These are phyloP conservation scores for Tenthredo scrophulariae DNA, from an alignment of 2,888 invertebrate genomes.

Conservation along the genomic window DNA sequence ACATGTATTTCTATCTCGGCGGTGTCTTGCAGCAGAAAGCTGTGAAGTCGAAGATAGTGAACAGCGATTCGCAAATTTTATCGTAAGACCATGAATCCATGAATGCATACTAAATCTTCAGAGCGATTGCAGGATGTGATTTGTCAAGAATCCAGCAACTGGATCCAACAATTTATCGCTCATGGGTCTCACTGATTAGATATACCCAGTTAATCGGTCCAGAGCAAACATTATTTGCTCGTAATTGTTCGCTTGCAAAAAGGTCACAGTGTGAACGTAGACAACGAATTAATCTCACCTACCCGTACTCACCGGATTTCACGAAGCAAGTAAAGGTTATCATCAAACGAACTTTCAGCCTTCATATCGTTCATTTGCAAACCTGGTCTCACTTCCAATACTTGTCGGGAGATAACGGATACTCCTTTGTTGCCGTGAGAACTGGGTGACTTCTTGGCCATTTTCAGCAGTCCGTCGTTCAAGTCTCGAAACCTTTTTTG, in stretches of 20 bases:
- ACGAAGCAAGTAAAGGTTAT: not conserved
- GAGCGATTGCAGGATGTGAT: too few species aligned
- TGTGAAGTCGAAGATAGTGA: too few species aligned
- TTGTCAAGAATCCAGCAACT: too few species aligned
- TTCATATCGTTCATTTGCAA: not conserved
- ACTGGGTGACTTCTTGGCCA: not conserved
- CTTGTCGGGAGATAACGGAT: not conserved
- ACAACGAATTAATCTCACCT: not conserved
- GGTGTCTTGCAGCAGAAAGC: too few species aligned
- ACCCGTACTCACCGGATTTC: slow-evolving; percentile 15
- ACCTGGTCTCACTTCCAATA: not conserved
- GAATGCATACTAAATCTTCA: too few species aligned
- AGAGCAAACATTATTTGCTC: too few species aligned
- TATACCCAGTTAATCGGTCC: too few species aligned
- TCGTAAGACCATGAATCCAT: too few species aligned
- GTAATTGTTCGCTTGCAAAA: not conserved
- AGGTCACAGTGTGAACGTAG: not conserved
- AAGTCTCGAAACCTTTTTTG: slow-evolving; percentile 9
- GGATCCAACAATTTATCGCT: too few species aligned
- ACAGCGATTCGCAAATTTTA: too few species aligned
- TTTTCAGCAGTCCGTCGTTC: not conserved
- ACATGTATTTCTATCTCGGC: too few species aligned
- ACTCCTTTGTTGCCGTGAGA: not conserved
- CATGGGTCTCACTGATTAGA: too few species aligned
- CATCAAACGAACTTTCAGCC: not conserved